Percentiles rank a stretch among this genome's conserved stretches.
phyloP scores from a whole-genome alignment of 2,888 invertebrate species.

The Xylota sylvarum region DNA sequence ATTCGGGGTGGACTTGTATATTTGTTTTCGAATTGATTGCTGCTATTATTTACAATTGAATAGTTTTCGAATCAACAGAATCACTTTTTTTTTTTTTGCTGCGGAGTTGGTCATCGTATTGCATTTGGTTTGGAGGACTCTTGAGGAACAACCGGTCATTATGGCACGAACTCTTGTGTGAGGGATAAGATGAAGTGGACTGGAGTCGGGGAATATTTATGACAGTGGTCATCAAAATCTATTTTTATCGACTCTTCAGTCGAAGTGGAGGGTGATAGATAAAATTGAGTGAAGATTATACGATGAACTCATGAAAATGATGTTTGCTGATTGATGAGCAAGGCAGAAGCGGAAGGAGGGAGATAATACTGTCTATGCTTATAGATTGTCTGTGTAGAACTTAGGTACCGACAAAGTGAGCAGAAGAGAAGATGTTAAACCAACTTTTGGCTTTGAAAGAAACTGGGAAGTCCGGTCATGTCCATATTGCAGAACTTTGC shows the following conservation, averaged over 20 bases:
- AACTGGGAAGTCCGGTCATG: too few species aligned
- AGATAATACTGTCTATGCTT: not conserved
- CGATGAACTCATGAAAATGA: slow-evolving; percentile 48
- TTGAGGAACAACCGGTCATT: slow-evolving; percentile 57
- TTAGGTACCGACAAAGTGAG: too few species aligned
- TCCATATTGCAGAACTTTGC: too few species aligned
- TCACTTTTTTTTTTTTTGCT: slow-evolving; percentile 15
- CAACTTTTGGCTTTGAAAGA: too few species aligned
- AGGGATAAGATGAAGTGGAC: not conserved
- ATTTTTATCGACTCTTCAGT: slow-evolving; percentile 67
- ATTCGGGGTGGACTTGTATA: slow-evolving; percentile 57
- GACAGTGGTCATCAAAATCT: slow-evolving; percentile 75
- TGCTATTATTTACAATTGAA: slow-evolving; percentile 75
- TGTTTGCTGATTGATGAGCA: slow-evolving; percentile 64
- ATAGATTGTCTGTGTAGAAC: too few species aligned
- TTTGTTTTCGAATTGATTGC: slow-evolving; percentile 72
- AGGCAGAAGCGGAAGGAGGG: not conserved
- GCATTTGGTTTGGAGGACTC: slow-evolving; percentile 52
- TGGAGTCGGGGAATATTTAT: slow-evolving; percentile 58
- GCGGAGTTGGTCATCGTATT: slow-evolving; percentile 49
- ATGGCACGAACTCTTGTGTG: slow-evolving; percentile 15
- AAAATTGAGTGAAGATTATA: slow-evolving; percentile 26
- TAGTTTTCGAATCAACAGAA: slow-evolving; percentile 71
- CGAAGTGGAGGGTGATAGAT: slow-evolving; percentile 50
- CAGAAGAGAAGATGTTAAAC: too few species aligned